These are phyloP conservation scores for Anagyrus pseudococci DNA, from an alignment of 2,888 invertebrate species.

Conservation along the genomic window DNA sequence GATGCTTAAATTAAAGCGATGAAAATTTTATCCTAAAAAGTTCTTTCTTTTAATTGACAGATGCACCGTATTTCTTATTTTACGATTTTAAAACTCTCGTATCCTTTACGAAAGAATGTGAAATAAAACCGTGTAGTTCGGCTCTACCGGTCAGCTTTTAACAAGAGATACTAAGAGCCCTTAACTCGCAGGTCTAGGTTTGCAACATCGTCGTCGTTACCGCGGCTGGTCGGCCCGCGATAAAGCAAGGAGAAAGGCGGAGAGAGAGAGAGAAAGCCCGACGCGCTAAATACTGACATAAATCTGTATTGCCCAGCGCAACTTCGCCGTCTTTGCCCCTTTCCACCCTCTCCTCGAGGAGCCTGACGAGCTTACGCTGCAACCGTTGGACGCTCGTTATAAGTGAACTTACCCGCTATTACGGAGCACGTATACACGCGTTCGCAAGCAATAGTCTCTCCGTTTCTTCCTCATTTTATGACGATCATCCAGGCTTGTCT, in stretches of 20 bases:
- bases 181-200: too few species aligned
- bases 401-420: not conserved
- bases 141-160: too few species aligned
- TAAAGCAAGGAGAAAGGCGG: slow-evolving; percentile 59
- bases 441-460: not conserved
- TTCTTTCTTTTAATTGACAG: too few species aligned
- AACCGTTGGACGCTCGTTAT: slow-evolving; percentile 32
- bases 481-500: too few species aligned
- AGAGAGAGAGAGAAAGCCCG: slow-evolving; percentile 56
- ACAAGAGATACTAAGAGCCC: too few species aligned
- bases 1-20: too few species aligned
- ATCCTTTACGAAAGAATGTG: not conserved
- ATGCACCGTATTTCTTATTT: not conserved
- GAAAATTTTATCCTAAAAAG: too few species aligned
- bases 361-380: slow-evolving; percentile 26
- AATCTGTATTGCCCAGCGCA: slow-evolving; percentile 60
- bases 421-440: not conserved
- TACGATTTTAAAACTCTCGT: not conserved
- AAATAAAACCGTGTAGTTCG: not conserved
- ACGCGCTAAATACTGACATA: slow-evolving; percentile 62
- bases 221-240: slow-evolving; percentile 57
- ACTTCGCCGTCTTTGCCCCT: not conserved
- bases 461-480: not conserved
- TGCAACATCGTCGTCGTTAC: too few species aligned
- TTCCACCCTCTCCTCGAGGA: not conserved